Base-by-base conservation (phyloP, 2,113 vertebrate genomes). In the Ciconia maguari region DNA sequence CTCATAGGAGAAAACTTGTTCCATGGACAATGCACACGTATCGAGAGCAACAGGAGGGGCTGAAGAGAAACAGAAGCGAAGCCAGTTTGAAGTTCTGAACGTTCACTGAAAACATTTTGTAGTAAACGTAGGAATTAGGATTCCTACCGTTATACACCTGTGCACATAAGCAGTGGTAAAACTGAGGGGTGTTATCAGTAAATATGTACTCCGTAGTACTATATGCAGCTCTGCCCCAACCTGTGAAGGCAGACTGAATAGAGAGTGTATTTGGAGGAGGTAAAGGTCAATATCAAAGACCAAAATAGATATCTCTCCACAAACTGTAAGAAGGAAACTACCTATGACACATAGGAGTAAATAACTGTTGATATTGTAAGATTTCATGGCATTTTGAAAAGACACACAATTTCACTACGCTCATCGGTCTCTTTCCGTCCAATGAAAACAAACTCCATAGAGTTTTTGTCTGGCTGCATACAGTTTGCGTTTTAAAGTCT, bases 161-260 rank as follows among this genome's bases (percentile, higher is more conserved):
- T 14, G n/a, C 14, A 42, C 5, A 1, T 7, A 2, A 66, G 52
- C 34, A 60, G 34, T 10, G 48, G 24, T 32, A 69, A 55, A 75
- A 38, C 13, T 22, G 49, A 85, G 62, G 22, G 24, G 34, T 13
- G 30, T 34, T 75, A 29, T 6, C 54, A 57, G 54, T 68, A 69
- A 55, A 11, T 10, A 26, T 0, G 6, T 62, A 8, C 51, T 84
- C 48, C 0, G 0, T 7, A 55, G n/a, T 10, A 42, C 60, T 24
- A 24, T 2, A 9, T 7, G 46, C 25, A 75, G 54, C 48, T 49
- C 74, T 75, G 61, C 22, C 49, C 48, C 19, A 61, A 8, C 15
- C 54, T 55, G 11, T 10, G 11, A 68, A 68, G 30, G 46, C 18
- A 49, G 22, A 51, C 27, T 38, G 32, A 62, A 69, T 8, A 62